Evolutionary conservation across 2,888 invertebrate species (phyloP), one percentile per base, ranked within the genome.

Genomic region (Matsumyia berberina): DNA sequence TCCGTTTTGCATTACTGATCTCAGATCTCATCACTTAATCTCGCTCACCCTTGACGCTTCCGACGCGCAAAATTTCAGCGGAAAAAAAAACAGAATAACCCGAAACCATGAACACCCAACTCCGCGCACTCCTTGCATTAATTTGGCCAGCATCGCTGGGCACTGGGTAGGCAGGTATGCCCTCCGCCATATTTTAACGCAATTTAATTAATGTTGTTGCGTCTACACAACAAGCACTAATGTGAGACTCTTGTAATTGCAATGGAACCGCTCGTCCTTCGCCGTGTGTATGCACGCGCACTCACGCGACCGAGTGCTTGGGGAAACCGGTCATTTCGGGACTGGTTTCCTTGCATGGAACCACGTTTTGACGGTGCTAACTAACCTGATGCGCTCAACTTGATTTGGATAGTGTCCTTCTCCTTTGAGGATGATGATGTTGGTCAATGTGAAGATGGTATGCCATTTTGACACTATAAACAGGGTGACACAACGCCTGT

Each of bases 191-290:
- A 85, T 80, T 80, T 85, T 80, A 80, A 85, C 80, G 85, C 76
- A 70, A 85, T 85, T 85, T 85, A 85, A 85, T 85, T 85, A 85
- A 85, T 85, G 85, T 85, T 85, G 80, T 37, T 85, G 80, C 80
- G 80, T 85, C 85, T 80, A 76, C 85, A 85, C 80, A 85, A 85
- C 85, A 85, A 80, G 80, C 85, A 85, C 85, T 85, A 85, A 85
- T 85, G 85, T 85, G 80, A 80, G 85, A 76, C 80, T 80, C 80
- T 76, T 85, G 80, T 85, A 85, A 85, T 80, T 85, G 78, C 55
- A 44, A 42, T 49, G 57, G 37, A 62, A 67, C 39, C 64, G 24
- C 44, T 66, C 62, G 77, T 72, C 82, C 82, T 78, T 77, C 82
- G 17, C n/a, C 15, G 46, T 69, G 57, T 66, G 77, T 82, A 24